A percentile compares a stretch with the other conserved stretches of the same genome.
Conservation (phyloP, 2,797 vertebrate species). For the Enteromius paludinosus region DNA sequence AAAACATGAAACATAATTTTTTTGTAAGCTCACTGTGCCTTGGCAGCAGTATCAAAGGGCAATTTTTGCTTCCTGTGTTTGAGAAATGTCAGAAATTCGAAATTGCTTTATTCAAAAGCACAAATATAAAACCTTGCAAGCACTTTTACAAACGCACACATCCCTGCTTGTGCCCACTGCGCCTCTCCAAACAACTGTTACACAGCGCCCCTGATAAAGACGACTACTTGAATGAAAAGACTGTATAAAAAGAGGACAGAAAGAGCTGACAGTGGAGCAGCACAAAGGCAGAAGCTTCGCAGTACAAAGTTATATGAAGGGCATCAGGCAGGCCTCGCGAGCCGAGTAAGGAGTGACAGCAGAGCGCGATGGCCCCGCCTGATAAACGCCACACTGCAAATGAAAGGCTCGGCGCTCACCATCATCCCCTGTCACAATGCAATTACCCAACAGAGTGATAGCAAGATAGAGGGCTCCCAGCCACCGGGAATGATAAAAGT, state of each 20-base stretch:
- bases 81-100: slow-evolving; percentile 2
- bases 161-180: slow-evolving; percentile 39
- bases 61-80: slow-evolving; percentile 6
- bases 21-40: neutral
- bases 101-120: slow-evolving; percentile 10
- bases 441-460: slow-evolving; percentile 99
- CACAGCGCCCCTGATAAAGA: slow-evolving; percentile 56
- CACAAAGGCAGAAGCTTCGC: slow-evolving; percentile 75
- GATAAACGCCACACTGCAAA: slow-evolving; percentile 99
- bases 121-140: slow-evolving; percentile 24
- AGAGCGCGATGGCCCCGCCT: slow-evolving; percentile 97
- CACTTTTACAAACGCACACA: slow-evolving; percentile 23
- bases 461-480: slow-evolving; percentile 99
- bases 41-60: neutral
- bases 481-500: slow-evolving; percentile 99
- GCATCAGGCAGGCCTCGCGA: slow-evolving; percentile 98
- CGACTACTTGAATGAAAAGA: slow-evolving; percentile 52
- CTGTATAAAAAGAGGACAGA: slow-evolving; percentile 50
- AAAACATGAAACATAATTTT: neutral
- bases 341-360: slow-evolving; percentile 99
- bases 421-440: slow-evolving; percentile 99
- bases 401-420: slow-evolving; percentile 99
- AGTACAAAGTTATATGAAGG: slow-evolving; percentile 99
- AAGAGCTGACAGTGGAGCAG: slow-evolving; percentile 48
- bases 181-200: slow-evolving; percentile 61